Conservation (phyloP, 1,140 invertebrate genomes). For the Saccostrea echinata region DNA sequence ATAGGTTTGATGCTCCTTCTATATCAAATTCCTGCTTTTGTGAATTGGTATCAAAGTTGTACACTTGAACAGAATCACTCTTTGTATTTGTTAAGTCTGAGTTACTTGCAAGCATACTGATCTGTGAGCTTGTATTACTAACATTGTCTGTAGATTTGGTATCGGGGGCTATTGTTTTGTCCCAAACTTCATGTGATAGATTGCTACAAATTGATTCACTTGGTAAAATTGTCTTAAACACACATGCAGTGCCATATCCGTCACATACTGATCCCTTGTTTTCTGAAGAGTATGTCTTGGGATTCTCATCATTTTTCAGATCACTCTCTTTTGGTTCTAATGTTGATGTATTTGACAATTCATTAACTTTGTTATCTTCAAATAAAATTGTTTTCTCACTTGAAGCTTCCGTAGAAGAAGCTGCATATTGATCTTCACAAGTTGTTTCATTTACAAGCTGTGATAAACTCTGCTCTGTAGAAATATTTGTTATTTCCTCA, state of each 20-base stretch:
- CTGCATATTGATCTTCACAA: background rate
- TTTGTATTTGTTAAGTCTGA: background rate
- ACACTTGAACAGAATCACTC: background rate
- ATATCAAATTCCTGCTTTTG: background rate
- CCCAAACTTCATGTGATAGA: background rate
- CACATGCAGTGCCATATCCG: background rate
- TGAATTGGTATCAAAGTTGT: background rate
- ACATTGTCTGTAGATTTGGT: background rate
- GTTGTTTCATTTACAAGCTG: background rate
- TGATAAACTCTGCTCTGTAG: slow-evolving; percentile 2
- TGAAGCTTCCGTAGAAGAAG: background rate
- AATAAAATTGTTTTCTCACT: background rate
- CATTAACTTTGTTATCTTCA: background rate
- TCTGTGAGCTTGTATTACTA: background rate
- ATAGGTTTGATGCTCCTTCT: background rate
- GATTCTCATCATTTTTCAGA: background rate
- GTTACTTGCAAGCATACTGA: background rate
- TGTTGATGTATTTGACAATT: background rate
- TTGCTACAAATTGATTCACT: background rate
- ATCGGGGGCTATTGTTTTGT: background rate
- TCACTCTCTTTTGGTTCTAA: background rate
- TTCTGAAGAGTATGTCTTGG: background rate
- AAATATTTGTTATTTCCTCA: background rate
- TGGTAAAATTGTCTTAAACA: background rate
- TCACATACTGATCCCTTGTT: background rate